A percentile compares a stretch with the other conserved stretches of the same genome.
Conservation (phyloP, 2,113 vertebrate genomes). For the Hylia prasina region DNA sequence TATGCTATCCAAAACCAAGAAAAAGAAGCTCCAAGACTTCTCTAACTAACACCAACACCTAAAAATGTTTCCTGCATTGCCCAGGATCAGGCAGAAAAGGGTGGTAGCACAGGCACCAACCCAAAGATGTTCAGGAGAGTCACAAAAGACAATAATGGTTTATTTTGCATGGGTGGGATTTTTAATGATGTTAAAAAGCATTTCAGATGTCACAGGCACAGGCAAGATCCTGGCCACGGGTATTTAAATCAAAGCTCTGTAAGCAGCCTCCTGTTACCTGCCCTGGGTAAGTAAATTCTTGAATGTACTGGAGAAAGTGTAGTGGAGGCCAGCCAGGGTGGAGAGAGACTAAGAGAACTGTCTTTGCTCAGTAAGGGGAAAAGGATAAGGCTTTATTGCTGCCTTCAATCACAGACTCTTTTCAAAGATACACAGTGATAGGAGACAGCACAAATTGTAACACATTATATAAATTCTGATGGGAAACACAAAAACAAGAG, state of each 20-base stretch:
- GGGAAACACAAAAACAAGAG: not conserved
- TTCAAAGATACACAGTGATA: not conserved
- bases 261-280: not conserved
- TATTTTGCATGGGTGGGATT: not conserved
- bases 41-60: not conserved
- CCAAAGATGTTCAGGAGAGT: not conserved
- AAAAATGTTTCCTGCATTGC: not conserved
- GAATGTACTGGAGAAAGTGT: not conserved
- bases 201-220: not conserved
- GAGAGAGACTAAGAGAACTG: not conserved
- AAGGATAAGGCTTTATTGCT: not conserved
- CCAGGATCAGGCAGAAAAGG: not conserved
- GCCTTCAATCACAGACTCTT: not conserved
- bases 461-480: not conserved
- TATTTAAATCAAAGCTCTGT: not conserved
- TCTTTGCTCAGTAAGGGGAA: not conserved
- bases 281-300: not conserved
- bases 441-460: not conserved
- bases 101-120: not conserved
- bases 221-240: not conserved
- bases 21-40: not conserved
- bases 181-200: not conserved
- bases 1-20: not conserved
- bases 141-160: not conserved
- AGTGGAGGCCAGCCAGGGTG: not conserved